Base-by-base conservation (phyloP, 92 coral and sea anemone genomes). In the Diadumene lineata region DNA sequence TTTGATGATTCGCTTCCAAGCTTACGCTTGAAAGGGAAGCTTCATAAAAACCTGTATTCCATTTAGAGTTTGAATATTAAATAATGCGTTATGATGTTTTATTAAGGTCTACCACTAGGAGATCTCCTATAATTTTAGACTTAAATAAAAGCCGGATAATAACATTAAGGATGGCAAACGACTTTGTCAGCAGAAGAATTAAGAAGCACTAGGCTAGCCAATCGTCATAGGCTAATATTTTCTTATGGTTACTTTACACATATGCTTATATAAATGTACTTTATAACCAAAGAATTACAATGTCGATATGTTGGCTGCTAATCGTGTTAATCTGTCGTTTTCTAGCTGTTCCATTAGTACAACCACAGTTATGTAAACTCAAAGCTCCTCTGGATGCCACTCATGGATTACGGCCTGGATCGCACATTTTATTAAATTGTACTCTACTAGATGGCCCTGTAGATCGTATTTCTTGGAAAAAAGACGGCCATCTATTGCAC, bases 401-500 rank as follows among this genome's bases (percentile, higher is more conserved):
- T 31, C 17, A 78, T 18, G 82, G 82, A 34, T 82, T 83, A 23
- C 69, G 79, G 70, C 75, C 85, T 26, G 66, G 75, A 2, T 74
- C 68, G 0, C 31, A 56, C 13, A 60, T 83, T 0, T 50, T 66
- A n/a, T 61, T 87, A 16, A 87, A 87, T 56, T 87, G 92, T 44
- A 83, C 87, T 0, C 57, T 79, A 11, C 63, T 79, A 34, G 84
- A 74, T 18, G 79, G 79, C 23, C 82, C 85, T n/a, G 88, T 66
- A 8, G 79, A 68, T 16, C 43, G 48, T 23, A 61, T 87, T 32
- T 44, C 60, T 9, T 87, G 92, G 92, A 74, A 34, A 48, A 86
- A 85, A 46, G 79, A 75, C 27, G 82, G 76, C 23, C 43, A 68
- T 34, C 17, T 68, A 25, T 30, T 78, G 25, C 56, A 66, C 15